These are phyloP conservation scores for Melieria picta DNA, from an alignment of 2,888 invertebrate genomes.

Conservation along the genomic window DNA sequence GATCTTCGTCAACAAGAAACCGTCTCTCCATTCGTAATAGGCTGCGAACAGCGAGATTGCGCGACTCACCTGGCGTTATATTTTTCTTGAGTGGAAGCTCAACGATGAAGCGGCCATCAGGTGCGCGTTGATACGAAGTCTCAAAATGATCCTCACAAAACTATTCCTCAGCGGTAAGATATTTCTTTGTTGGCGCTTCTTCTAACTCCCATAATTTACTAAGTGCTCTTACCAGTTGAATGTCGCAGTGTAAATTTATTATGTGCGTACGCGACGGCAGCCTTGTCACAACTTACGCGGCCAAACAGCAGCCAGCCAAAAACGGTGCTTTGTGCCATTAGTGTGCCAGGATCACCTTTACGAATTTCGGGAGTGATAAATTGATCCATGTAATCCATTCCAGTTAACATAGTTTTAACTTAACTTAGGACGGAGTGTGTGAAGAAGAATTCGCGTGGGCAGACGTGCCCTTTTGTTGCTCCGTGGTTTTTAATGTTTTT, in stretches of 20 bases:
- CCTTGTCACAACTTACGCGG: not conserved
- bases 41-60: not conserved
- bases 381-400: too few relatives aligned
- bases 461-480: too few relatives aligned
- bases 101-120: constrained; percentile 25
- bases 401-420: too few relatives aligned
- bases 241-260: constrained; percentile 2
- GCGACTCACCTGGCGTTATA: constrained; percentile 1
- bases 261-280: not conserved
- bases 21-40: constrained; percentile 12
- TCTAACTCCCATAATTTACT: constrained; percentile 33
- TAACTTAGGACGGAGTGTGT: too few relatives aligned
- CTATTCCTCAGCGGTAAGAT: constrained; percentile 26
- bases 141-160: constrained; percentile 34
- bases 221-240: constrained; percentile 2
- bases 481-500: too few relatives aligned
- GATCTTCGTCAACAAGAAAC: not conserved
- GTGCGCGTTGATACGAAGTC: constrained; percentile 6
- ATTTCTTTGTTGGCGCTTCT: constrained; percentile 22
- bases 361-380: too few relatives aligned
- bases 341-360: too few relatives aligned
- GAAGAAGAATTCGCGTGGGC: too few relatives aligned
- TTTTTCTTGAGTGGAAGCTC: constrained; percentile 9
- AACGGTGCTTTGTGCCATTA: constrained; percentile 23
- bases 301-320: constrained; percentile 32